A percentile compares a stretch with the other conserved stretches of the same genome.
These are phyloP conservation scores for Carposina sasakii DNA, from an alignment of 1,140 invertebrate genomes.

Conservation along the genomic window DNA sequence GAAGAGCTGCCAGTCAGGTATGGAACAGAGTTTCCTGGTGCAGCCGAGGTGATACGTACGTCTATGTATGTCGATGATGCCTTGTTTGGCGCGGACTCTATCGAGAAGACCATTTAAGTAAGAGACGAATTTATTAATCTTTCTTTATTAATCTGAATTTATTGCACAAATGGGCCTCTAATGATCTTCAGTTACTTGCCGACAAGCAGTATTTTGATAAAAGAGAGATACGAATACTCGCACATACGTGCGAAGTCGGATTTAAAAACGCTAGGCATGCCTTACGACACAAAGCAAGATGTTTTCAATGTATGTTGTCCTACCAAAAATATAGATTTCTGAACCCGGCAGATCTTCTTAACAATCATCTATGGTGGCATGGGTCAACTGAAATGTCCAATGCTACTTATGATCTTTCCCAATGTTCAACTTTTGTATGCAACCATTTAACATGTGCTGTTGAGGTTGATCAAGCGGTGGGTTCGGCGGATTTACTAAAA, in stretches of 20 bases:
- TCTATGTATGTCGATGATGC: conserved; percentile 14
- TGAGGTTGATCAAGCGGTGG: no score
- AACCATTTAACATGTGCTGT: background rate
- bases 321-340: background rate
- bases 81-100: background rate
- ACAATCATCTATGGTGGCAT: background rate
- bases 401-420: background rate
- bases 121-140: conserved; percentile 1
- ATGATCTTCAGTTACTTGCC: conserved; percentile 7
- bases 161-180: conserved; percentile 19
- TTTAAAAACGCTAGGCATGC: conserved; percentile 13
- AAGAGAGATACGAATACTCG: no score
- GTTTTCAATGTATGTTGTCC: conserved; percentile 9
- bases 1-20: conserved; percentile 9
- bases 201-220: conserved; percentile 1
- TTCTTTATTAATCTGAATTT: conserved; percentile 2
- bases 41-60: conserved; percentile 7
- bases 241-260: conserved; percentile 3
- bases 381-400: background rate
- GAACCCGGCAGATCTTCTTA: background rate
- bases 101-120: conserved; percentile 2
- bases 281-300: conserved; percentile 9
- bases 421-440: background rate
- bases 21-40: conserved; percentile 7
- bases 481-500: background rate